Base-by-base conservation (phyloP, 2,113 vertebrate species). In the pig (Sus scrofa) region DNA sequence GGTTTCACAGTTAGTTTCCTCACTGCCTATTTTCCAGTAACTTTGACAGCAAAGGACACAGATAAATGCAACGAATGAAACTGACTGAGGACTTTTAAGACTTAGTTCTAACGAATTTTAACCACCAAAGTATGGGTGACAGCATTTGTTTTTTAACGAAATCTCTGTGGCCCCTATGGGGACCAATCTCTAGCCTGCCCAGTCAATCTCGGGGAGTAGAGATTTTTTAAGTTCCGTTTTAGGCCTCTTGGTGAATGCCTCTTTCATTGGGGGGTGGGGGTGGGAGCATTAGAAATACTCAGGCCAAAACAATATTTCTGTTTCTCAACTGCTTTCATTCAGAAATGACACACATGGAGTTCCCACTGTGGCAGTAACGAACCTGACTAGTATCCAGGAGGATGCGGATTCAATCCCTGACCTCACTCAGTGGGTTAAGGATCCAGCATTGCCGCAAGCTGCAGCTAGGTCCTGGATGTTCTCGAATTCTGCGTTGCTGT, bases 241-340 rank as follows among this genome's bases (percentile, higher is more conserved):
- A 85, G 82, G 58, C 52, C 34, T 94, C 67, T 92, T 50, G 60
- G 22, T 60, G 39, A 92, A 83, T 65, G 34, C 44, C 50, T 60
- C 73, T 94, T 93, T 79, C 70, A 60, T 32, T 26, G 32, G 60
- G 79, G 37, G n/a, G 20, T 56, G 54, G 54, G 54, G 15, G 54
- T 56, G 54, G 77, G 60, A 56, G 27, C 37, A 78, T 12, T 71
- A 94, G 34, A 89, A 7, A 75, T 30, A 56, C 74, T 96, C 32
- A 83, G 60, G 63, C 67, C 30, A 87, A 88, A 96, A 86, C 56
- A 50, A 11, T 86, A 60, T 79, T 93, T 88, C 37, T 85, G 96
- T 96, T 91, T 92, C 39, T 84, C 78, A 96, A 86, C 11, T 78
- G 62, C 62, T 94, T 93, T 86, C 34, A 79, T 86, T 94, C 58